A percentile compares a stretch with the other conserved stretches of the same genome.
These are phyloP conservation scores for Chaenodraco wilsoni DNA, from an alignment of 2,797 vertebrate species.

Conservation along the genomic window DNA sequence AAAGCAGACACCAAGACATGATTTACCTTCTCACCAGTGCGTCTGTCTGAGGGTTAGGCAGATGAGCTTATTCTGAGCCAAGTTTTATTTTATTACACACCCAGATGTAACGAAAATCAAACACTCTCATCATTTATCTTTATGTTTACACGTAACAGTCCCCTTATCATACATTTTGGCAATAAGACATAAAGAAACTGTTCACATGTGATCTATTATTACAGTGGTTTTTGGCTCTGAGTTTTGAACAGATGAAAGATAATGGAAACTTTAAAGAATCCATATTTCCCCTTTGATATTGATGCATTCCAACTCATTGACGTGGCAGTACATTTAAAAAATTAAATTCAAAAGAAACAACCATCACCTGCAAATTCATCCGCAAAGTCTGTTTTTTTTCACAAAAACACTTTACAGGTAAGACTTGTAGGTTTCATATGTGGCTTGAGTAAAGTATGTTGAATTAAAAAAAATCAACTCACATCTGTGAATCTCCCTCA, in stretches of 20 bases:
- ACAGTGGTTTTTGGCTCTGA: conserved; percentile 22
- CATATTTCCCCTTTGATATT: conserved; percentile 67
- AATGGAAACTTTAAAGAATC: conserved; percentile 20
- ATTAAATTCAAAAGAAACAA: not conserved
- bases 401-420: conserved; percentile 1
- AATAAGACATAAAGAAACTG: conserved; percentile 51
- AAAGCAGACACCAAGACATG: conserved; percentile 17
- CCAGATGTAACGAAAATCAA: conserved; percentile 60
- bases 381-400: not conserved
- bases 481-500: too few relatives aligned
- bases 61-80: conserved; percentile 49
- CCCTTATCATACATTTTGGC: conserved; percentile 64
- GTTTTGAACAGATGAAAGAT: conserved; percentile 30
- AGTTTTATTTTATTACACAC: conserved; percentile 50
- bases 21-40: conserved; percentile 33
- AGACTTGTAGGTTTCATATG: too few relatives aligned
- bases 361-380: not conserved
- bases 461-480: too few relatives aligned
- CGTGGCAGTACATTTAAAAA: conserved; percentile 40
- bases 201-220: conserved; percentile 63
- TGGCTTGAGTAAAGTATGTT: too few relatives aligned
- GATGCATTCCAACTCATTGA: conserved; percentile 85
- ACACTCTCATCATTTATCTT: conserved; percentile 61
- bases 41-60: conserved; percentile 37
- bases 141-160: conserved; percentile 62